Evolutionary conservation across 2,888 invertebrate species (phyloP).

Genomic region (Yponomeuta evonymella): DNA sequence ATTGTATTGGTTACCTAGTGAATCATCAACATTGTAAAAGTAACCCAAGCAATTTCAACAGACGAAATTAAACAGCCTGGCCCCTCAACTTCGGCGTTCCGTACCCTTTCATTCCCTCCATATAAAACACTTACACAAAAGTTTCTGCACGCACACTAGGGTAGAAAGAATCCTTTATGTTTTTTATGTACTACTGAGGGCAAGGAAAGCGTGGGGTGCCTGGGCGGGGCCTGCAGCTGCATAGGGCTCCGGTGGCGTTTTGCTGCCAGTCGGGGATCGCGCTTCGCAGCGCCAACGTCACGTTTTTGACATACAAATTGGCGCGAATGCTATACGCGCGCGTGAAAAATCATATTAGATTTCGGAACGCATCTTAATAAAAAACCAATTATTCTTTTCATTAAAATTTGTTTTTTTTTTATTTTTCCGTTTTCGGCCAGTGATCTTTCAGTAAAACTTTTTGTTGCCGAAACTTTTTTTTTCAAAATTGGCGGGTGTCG

Average conservation of each 20-base stretch:
- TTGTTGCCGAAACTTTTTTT: conserved; percentile 22
- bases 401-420: conserved; percentile 13
- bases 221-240: conserved; percentile 61
- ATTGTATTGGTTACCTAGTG: too few species aligned
- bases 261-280: conserved; percentile 60
- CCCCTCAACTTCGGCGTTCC: conserved; percentile 36
- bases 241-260: conserved; percentile 51
- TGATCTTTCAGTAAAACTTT: conserved; percentile 18
- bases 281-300: conserved; percentile 54
- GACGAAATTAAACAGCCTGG: conserved; percentile 24
- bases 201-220: conserved; percentile 64
- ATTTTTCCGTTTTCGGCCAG: neutral
- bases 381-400: neutral
- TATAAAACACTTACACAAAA: conserved; percentile 28
- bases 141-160: conserved; percentile 4
- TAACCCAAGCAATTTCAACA: neutral
- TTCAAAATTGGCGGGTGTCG: conserved; percentile 44
- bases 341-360: conserved; percentile 28
- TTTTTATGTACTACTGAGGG: conserved; percentile 58
- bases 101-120: conserved; percentile 42
- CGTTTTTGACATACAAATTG: conserved; percentile 29
- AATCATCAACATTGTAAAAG: too few species aligned
- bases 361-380: conserved; percentile 13
- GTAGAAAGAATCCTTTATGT: conserved; percentile 34
- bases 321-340: conserved; percentile 22